These are phyloP conservation scores for Zaprionus camerounensis DNA, from an alignment of 1,140 invertebrate genomes.

Conservation along the genomic window DNA sequence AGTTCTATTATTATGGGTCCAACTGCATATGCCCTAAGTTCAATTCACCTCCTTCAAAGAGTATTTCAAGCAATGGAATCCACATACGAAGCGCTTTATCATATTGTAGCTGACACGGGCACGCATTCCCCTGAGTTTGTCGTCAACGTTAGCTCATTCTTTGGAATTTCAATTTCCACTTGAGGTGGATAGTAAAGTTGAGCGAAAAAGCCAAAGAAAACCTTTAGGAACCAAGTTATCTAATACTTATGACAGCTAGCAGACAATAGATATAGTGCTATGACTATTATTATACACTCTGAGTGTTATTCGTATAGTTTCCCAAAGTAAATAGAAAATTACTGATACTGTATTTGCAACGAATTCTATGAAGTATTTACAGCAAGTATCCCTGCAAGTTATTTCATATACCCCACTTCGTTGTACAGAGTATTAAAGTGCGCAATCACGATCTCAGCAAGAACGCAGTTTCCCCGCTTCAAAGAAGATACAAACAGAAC, in stretches of 20 bases:
- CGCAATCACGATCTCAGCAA: background rate
- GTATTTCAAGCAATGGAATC: background rate
- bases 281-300: background rate
- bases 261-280: background rate
- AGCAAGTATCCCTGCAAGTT: no score
- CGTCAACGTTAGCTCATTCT: background rate
- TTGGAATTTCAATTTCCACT: conserved; percentile 6
- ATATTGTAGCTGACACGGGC: background rate
- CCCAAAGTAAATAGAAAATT: background rate
- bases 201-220: conserved; percentile 1
- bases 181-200: conserved; percentile 1
- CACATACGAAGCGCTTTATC: background rate
- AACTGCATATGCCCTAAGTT: background rate
- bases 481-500: conserved; percentile 15
- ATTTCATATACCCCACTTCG: background rate
- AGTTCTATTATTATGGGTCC: no score
- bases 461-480: background rate
- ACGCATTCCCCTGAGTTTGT: background rate
- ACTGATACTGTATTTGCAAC: background rate
- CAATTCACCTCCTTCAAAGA: background rate
- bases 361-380: background rate
- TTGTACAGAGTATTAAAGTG: background rate
- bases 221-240: background rate
- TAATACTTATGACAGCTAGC: background rate
- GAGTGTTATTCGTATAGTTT: background rate